Percentiles rank a stretch among this genome's conserved stretches.
Conservation (phyloP, 2,888 invertebrate species). For the Agapostemon virescens region DNA sequence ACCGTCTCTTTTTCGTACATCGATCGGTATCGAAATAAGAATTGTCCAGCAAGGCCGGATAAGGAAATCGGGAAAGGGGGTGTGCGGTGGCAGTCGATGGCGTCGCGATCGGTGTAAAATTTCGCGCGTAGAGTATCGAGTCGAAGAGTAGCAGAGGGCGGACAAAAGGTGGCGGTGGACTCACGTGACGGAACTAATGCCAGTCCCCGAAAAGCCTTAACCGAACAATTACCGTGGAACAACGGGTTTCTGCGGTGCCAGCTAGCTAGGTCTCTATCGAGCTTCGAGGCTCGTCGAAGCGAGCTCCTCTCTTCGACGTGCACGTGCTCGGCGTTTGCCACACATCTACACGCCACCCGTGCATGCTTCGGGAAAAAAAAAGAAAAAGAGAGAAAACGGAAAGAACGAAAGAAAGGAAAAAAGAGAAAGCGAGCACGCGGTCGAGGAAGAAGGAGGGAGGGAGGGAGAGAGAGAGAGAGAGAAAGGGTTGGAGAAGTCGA, state of each 20-base stretch:
- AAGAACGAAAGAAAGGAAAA: not conserved
- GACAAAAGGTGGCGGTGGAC: slow-evolving; percentile 36
- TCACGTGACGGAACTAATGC: slow-evolving; percentile 45
- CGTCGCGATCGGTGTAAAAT: slow-evolving; percentile 25
- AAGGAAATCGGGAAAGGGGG: no score
- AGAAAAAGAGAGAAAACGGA: not conserved
- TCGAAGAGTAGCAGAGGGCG: not conserved
- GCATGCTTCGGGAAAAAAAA: slow-evolving; percentile 1
- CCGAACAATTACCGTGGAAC: slow-evolving; percentile 54
- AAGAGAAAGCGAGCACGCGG: slow-evolving; percentile 23
- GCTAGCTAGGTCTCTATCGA: slow-evolving; percentile 28
- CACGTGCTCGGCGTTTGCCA: slow-evolving; percentile 33
- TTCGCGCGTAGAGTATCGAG: slow-evolving; percentile 21
- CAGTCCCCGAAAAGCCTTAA: slow-evolving; percentile 46
- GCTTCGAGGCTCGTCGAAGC: slow-evolving; percentile 45
- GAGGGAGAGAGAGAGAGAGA: not conserved
- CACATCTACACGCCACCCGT: not conserved
- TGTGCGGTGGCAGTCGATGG: no score
- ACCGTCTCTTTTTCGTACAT: not conserved
- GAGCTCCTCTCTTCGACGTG: slow-evolving; percentile 32
- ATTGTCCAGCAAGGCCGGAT: not conserved
- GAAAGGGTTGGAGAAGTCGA: slow-evolving; percentile 38
- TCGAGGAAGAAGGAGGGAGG: slow-evolving; percentile 17
- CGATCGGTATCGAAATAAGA: not conserved
- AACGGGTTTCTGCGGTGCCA: slow-evolving; percentile 42